These are phyloP conservation scores for Lepidocyrtoides sp. DNA, from an alignment of 2,888 invertebrate genomes.

Conservation along the genomic window DNA sequence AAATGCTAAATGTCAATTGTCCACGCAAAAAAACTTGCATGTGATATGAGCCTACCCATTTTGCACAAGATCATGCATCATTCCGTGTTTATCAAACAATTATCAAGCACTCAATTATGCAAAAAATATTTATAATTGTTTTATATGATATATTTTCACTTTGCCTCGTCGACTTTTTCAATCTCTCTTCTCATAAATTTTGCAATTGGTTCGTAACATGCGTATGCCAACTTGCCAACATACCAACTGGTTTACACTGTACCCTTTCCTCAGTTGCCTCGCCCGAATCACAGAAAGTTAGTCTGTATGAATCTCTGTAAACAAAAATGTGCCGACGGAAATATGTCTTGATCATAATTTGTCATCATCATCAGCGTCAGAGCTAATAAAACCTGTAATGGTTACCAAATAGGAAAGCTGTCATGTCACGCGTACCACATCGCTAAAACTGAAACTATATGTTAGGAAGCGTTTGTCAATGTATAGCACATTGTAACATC, in stretches of 20 bases:
- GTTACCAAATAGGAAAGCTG: slow-evolving; percentile 37
- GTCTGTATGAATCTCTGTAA: not conserved
- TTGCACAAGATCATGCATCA: slow-evolving; percentile 32
- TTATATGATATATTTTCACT: slow-evolving; percentile 42
- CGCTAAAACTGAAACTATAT: not conserved
- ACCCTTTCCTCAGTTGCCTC: not conserved
- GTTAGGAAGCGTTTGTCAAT: not conserved
- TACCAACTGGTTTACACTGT: not conserved
- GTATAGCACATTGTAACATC: not conserved
- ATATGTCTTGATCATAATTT: slow-evolving; percentile 61
- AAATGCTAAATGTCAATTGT: slow-evolving; percentile 53
- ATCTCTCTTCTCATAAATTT: not conserved
- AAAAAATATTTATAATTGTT: slow-evolving; percentile 53
- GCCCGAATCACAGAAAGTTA: slow-evolving; percentile 31
- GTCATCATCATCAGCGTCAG: slow-evolving; percentile 54
- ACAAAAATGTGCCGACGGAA: slow-evolving; percentile 46
- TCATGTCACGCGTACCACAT: not conserved
- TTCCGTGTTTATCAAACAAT: slow-evolving; percentile 42
- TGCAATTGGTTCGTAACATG: no score
- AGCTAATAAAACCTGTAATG: slow-evolving; percentile 32
- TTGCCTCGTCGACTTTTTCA: not conserved
- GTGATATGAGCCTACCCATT: slow-evolving; percentile 1
- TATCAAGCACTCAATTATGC: slow-evolving; percentile 49
- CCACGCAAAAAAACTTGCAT: slow-evolving; percentile 27
- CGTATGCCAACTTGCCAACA: not conserved